Evolutionary conservation across 2,888 invertebrate species (phyloP).

Genomic region (Ecliptopera silaceata): DNA sequence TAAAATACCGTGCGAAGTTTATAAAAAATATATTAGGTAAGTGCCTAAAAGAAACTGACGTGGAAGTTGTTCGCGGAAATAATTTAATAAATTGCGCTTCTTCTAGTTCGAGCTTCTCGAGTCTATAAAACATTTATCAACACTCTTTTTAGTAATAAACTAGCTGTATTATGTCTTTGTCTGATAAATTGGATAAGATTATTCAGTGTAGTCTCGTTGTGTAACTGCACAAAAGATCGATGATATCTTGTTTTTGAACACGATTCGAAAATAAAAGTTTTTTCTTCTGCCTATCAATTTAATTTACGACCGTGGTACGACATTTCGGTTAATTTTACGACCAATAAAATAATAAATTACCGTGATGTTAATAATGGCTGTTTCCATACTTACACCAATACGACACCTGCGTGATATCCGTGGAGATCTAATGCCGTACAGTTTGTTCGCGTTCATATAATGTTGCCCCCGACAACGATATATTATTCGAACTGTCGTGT

Average conservation of each 20-base stretch:
- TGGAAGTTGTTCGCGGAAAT: no score
- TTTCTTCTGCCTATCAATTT: conserved; percentile 27
- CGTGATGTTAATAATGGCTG: conserved; percentile 22
- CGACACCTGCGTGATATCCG: no score
- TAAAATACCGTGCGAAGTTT: no score
- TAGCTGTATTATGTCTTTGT: conserved; percentile 17
- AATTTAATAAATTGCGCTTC: no score
- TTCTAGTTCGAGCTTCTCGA: no score
- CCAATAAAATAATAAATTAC: conserved; percentile 36
- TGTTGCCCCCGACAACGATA: no score
- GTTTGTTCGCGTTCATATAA: no score
- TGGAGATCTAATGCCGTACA: no score
- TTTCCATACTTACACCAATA: no score
- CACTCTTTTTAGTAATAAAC: conserved; percentile 29
- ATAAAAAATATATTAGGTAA: no score
- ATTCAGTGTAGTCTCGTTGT: conserved; percentile 31
- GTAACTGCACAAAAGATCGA: conserved; percentile 35
- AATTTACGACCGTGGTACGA: conserved; percentile 35
- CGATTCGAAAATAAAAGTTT: conserved; percentile 36
- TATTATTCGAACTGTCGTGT: no score
- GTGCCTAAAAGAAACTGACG: no score
- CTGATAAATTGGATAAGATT: conserved; percentile 35
- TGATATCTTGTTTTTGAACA: conserved; percentile 32
- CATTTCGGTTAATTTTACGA: conserved; percentile 33
- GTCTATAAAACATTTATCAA: background rate